Evolutionary conservation across 2,888 invertebrate genomes (phyloP).

Genomic region (Xestia rhomboidea): DNA sequence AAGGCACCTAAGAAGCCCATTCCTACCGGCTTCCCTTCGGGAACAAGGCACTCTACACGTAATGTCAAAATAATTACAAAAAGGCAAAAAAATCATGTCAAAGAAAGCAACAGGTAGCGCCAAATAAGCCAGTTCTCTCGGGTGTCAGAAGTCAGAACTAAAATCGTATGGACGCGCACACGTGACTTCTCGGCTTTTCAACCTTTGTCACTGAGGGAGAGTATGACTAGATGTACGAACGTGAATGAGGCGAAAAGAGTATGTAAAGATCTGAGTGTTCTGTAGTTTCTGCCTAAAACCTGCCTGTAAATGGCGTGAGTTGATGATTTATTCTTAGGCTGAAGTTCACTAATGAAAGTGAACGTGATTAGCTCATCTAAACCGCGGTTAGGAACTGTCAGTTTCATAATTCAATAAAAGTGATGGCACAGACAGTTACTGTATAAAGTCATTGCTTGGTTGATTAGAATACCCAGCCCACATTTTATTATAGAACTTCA

Average conservation of each 20-base stretch:
- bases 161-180: too few relatives aligned
- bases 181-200: too few relatives aligned
- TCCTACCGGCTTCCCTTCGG: too few relatives aligned
- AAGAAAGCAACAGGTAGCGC: too few relatives aligned
- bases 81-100: too few relatives aligned
- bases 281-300: not conserved
- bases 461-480: not conserved
- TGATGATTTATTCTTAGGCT: not conserved
- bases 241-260: not conserved
- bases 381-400: not conserved
- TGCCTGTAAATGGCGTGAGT: not conserved
- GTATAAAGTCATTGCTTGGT: not conserved
- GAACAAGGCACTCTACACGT: too few relatives aligned
- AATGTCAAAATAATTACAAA: too few relatives aligned
- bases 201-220: too few relatives aligned
- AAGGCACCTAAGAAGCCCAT: too few relatives aligned
- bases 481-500: not conserved
- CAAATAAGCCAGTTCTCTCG: too few relatives aligned
- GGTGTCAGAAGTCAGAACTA: too few relatives aligned
- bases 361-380: not conserved
- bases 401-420: not conserved
- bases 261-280: not conserved
- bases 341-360: not conserved
- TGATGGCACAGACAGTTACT: not conserved
- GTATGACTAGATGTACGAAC: not conserved